Percentiles rank a stretch among this genome's conserved stretches.
These are phyloP conservation scores for Dilophus febrilis DNA, from an alignment of 2,888 invertebrate species.

Conservation along the genomic window DNA sequence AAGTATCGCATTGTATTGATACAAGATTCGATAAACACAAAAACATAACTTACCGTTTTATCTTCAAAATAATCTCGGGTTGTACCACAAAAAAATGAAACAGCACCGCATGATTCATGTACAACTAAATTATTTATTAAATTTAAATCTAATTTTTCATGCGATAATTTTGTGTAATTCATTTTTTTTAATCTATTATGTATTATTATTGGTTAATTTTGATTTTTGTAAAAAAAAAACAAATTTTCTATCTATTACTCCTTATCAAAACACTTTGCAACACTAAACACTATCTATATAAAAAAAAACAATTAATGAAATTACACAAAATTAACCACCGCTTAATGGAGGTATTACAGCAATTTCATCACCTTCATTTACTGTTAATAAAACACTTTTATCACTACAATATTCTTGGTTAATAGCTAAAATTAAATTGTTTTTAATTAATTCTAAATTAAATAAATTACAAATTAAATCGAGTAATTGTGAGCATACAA, in stretches of 20 bases:
- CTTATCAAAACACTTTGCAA: constrained; percentile 3
- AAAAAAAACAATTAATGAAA: background rate
- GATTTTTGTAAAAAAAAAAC: constrained; percentile 2
- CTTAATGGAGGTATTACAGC: constrained; percentile 90
- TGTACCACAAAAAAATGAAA: constrained; percentile 77
- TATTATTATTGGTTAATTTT: constrained; percentile 5
- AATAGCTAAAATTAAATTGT: constrained; percentile 58
- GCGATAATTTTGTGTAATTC: constrained; percentile 52
- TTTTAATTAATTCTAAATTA: constrained; percentile 46
- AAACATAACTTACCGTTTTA: constrained; percentile 39
- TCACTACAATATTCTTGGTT: constrained; percentile 63
- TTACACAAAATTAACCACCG: constrained; percentile 49
- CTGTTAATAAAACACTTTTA: constrained; percentile 33
- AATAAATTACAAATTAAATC: constrained; percentile 41
- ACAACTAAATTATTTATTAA: constrained; percentile 46
- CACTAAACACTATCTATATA: background rate
- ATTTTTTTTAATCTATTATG: too few relatives aligned
- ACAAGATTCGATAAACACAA: background rate
- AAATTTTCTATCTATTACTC: constrained; percentile 4
- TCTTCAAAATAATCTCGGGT: constrained; percentile 71
- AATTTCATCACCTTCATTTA: constrained; percentile 59
- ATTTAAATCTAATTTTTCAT: constrained; percentile 48
- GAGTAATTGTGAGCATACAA: constrained; percentile 41
- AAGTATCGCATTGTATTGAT: too few relatives aligned
- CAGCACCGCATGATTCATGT: constrained; percentile 66